Evolutionary conservation across 2,888 invertebrate genomes (phyloP).

Genomic region (Aplocera efformata): DNA sequence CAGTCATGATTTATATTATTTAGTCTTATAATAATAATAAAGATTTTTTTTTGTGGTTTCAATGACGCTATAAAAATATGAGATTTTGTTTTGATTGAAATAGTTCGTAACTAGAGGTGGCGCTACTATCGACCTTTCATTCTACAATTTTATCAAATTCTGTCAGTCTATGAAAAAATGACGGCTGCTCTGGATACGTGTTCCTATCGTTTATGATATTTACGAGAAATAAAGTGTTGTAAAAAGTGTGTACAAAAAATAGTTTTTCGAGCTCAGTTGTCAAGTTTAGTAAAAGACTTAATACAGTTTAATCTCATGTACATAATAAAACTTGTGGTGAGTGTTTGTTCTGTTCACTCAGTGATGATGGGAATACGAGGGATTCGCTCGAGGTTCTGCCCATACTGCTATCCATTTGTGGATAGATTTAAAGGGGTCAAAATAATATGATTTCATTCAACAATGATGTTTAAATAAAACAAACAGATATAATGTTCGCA

Average conservation of each 20-base stretch:
- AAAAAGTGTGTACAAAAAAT: slow-evolving; percentile 60
- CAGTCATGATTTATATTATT: slow-evolving; percentile 2
- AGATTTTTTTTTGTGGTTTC: slow-evolving; percentile 11
- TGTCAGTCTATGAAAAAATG: slow-evolving; percentile 79
- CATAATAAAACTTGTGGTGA: slow-evolving; percentile 67
- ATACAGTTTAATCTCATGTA: slow-evolving; percentile 62
- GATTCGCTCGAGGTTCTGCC: slow-evolving; percentile 57
- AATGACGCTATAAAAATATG: slow-evolving; percentile 12
- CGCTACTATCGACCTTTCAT: slow-evolving; percentile 44
- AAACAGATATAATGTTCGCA: slow-evolving; percentile 6
- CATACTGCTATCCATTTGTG: slow-evolving; percentile 29
- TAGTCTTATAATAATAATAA: slow-evolving; percentile 10
- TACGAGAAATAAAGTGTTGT: slow-evolving; percentile 76
- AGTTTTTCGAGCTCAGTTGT: slow-evolving; percentile 45
- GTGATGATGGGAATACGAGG: slow-evolving; percentile 48
- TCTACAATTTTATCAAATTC: slow-evolving; percentile 26
- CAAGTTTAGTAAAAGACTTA: slow-evolving; percentile 59
- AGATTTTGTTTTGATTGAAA: slow-evolving; percentile 42
- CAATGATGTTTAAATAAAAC: neutral
- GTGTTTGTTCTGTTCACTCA: slow-evolving; percentile 44
- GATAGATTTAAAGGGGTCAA: slow-evolving; percentile 4
- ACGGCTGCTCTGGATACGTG: slow-evolving; percentile 78
- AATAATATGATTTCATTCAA: neutral
- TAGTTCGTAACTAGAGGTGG: slow-evolving; percentile 55
- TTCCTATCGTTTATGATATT: slow-evolving; percentile 79